These are phyloP conservation scores for Carassius gibelio DNA, from an alignment of 2,113 vertebrate species.

Conservation along the genomic window DNA sequence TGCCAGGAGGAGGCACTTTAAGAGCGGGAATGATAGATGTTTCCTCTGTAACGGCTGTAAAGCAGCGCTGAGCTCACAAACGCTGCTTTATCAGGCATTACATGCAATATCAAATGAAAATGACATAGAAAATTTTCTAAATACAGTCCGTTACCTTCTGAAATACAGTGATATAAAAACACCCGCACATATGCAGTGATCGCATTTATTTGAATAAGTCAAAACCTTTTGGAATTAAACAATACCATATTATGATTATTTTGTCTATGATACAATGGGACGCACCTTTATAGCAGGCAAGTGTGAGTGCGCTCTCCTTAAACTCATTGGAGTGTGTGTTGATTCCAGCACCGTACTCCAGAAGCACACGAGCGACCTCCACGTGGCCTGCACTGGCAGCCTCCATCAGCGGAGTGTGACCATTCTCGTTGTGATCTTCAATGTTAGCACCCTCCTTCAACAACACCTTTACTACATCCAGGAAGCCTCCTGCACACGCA, in stretches of 20 bases:
- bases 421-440: conserved; percentile 99
- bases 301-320: conserved; percentile 98
- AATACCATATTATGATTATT: neutral
- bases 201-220: too few species aligned
- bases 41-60: too few species aligned
- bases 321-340: conserved; percentile 99
- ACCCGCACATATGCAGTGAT: too few species aligned
- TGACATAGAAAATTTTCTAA: too few species aligned
- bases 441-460: conserved; percentile 98
- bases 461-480: conserved; percentile 97
- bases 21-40: too few species aligned
- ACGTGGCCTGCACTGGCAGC: conserved; percentile 97
- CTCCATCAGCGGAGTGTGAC: conserved; percentile 98
- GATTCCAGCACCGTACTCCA: conserved; percentile 98
- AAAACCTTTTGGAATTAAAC: too few species aligned
- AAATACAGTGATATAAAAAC: too few species aligned
- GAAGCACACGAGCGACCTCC: conserved; percentile 93
- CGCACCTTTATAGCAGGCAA: conserved; percentile 98
- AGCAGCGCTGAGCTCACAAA: too few species aligned
- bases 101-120: too few species aligned
- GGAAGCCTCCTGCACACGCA: conserved; percentile 95
- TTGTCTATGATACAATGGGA: neutral
- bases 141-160: too few species aligned
- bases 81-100: too few species aligned
- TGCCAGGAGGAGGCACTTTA: too few species aligned